Evolutionary conservation across 2,113 vertebrate species (phyloP), one percentile per base, ranked within the genome.

Genomic region (Synodontis membranacea): DNA sequence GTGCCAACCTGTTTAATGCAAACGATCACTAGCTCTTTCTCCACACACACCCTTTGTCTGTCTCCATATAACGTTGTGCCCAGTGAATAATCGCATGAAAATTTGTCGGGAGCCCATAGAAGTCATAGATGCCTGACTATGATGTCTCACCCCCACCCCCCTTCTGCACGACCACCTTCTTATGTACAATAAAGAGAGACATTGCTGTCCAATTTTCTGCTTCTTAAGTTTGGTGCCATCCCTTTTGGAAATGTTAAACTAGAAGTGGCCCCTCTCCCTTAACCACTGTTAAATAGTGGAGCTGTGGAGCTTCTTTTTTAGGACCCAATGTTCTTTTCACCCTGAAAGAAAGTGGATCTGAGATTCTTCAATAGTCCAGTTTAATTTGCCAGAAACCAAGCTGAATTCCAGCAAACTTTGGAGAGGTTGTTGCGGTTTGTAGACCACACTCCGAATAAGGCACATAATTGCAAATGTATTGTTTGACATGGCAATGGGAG

Each of bases 381-480:
- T n/a, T 48, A 34, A 52, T 81, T 87, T 34, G 39, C 76, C 86
- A 89, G 80, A 88, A 86, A 52, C 87, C 75, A 88, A 66, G 58
- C 31, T 84, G 66, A 87, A 87, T 90, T 89, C 86, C 86, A 68
- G 37, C 48, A 84, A 82, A 58, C 74, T 37, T 70, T 82, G 44
- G 46, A 62, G 68, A 79, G 78, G 79, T 56, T 81, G 39, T 82
- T 80, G 83, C 72, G 87, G 87, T 86, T 88, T 88, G 74, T 87
- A 85, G 84, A 87, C 74, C 85, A 34, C 86, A 83, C 66, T 74
- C 39, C 48, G 46, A 64, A 82, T 72, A 86, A 84, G 34, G 39
- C 79, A 80, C 48, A 56, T 66, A 70, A 79, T 52, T 72, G 62
- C n/a, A 42, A 80, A 82, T 75, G 34, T 86, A 60, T 62, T 80